Evolutionary conservation across 2,113 vertebrate species (phyloP), one percentile per base, ranked within the genome.

Genomic region (Etia nguti): DNA sequence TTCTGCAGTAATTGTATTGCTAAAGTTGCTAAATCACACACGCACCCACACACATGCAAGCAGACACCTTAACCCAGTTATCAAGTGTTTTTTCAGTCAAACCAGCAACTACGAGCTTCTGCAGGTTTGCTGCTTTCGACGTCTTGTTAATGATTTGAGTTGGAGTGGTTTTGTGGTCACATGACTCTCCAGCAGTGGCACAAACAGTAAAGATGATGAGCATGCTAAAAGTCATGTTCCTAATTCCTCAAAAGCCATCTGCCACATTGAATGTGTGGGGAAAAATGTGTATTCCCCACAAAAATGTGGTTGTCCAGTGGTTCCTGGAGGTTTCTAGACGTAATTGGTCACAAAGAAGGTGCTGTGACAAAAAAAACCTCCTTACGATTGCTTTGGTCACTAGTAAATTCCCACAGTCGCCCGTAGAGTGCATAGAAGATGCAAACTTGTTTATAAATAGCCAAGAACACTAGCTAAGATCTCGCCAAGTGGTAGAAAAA

Each of bases 1-100:
- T 81, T 80, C 75, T 73, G 48, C 80, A 83, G 36, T 91, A 91
- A 90, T 92, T 91, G 87, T 48, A 90, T 52, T 52, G 46, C 52
- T 65, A 26, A 5, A 83, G 55, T 75, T 82, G 85, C 60, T 22
- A 11, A 22, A 56, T 65, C 36, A n/a, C 84, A 48, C 50, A 16
- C 9, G 29, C 46, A 57, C 48, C 46, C 62, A 80, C 56, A 54
- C 26, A 18, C 12, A 70, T 41, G 10, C 48, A 38, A 31, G 26
- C 65, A 59, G 24, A 79, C 8, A 15, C 56, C 80, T 70, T 79
- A 86, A 87, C 89, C 80, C 82, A 82, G 70, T 87, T 29, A 93
- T 88, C 55, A 62, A 57, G 65, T 29, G 56, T 85, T 91, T 86
- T 65, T 79, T 43, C 29, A 41, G 15, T 46, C 55, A 43, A 55